Percentiles rank a stretch among this genome's conserved stretches.
phyloP scores from a whole-genome alignment of 2,113 vertebrate genomes.

The Gasterosteus nipponicus region DNA sequence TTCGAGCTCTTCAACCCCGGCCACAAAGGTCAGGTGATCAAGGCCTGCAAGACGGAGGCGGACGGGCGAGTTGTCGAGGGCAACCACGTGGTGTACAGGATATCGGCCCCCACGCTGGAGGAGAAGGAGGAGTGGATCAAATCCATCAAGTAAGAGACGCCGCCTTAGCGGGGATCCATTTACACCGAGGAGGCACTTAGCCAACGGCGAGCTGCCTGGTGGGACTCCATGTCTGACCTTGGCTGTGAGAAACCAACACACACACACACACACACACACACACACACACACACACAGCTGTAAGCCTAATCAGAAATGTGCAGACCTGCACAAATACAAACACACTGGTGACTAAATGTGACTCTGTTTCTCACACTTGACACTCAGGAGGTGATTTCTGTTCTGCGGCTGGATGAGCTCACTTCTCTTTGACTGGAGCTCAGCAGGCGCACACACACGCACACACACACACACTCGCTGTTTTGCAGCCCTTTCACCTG shows the following conservation, averaged over 20 bases:
- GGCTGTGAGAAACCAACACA: constrained; percentile 51
- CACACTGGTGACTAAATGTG: constrained; percentile 39
- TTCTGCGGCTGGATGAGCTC: constrained; percentile 61
- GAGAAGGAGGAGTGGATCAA: constrained; percentile 99
- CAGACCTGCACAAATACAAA: constrained; percentile 20
- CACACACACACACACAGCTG: constrained; percentile 9
- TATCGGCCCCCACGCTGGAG: constrained; percentile 95
- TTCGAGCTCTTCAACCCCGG: constrained; percentile 97
- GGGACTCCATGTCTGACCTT: constrained; percentile 74
- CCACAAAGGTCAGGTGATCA: constrained; percentile 98
- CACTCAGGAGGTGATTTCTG: constrained; percentile 57
- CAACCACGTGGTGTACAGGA: constrained; percentile 97
- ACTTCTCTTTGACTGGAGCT: constrained; percentile 61
- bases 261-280: constrained; percentile 15
- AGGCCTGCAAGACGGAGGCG: constrained; percentile 97
- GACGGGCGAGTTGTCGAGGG: constrained; percentile 97
- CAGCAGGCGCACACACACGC: constrained; percentile 24
- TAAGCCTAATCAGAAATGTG: constrained; percentile 18
- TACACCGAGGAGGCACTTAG: constrained; percentile 70
- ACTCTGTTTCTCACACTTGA: constrained; percentile 68
- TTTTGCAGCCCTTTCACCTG: constrained; percentile 7
- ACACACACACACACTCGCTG: constrained; percentile 3
- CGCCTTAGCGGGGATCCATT: constrained; percentile 61
- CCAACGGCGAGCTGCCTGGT: constrained; percentile 56
- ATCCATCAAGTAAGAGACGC: constrained; percentile 91